These are phyloP conservation scores for Eupithecia abbreviata DNA, from an alignment of 2,888 invertebrate species.

Conservation along the genomic window DNA sequence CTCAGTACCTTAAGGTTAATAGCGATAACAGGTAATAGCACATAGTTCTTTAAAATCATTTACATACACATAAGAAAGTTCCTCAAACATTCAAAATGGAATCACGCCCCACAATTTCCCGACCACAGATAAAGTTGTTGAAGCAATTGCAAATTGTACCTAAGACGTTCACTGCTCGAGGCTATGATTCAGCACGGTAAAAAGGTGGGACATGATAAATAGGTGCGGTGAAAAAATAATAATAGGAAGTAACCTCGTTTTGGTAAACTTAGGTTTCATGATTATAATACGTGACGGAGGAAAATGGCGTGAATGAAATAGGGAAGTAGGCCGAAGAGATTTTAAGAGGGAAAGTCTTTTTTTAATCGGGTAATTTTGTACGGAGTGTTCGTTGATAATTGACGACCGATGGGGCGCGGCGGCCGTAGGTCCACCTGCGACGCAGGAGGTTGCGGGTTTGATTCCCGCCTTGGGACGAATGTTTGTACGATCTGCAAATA, in stretches of 20 bases:
- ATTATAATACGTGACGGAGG: conserved; percentile 38
- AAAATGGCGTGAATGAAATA: conserved; percentile 20
- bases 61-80: neutral
- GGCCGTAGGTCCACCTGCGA: too few relatives aligned
- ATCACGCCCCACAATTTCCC: neutral
- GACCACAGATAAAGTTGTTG: neutral
- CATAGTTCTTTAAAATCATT: neutral
- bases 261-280: conserved; percentile 38
- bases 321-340: neutral
- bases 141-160: neutral
- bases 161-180: neutral
- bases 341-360: neutral
- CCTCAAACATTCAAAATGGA: neutral
- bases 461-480: too few relatives aligned
- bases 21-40: too few relatives aligned
- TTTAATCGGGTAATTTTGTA: neutral
- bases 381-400: neutral
- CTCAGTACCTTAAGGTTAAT: too few relatives aligned
- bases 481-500: too few relatives aligned
- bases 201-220: conserved; percentile 46
- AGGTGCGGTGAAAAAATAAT: conserved; percentile 47
- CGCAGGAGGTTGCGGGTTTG: too few relatives aligned
- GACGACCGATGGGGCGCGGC: too few relatives aligned
- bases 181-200: neutral
- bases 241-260: conserved; percentile 47